phyloP scores from a whole-genome alignment of 2,113 vertebrate species.

The Crocuta crocuta region DNA sequence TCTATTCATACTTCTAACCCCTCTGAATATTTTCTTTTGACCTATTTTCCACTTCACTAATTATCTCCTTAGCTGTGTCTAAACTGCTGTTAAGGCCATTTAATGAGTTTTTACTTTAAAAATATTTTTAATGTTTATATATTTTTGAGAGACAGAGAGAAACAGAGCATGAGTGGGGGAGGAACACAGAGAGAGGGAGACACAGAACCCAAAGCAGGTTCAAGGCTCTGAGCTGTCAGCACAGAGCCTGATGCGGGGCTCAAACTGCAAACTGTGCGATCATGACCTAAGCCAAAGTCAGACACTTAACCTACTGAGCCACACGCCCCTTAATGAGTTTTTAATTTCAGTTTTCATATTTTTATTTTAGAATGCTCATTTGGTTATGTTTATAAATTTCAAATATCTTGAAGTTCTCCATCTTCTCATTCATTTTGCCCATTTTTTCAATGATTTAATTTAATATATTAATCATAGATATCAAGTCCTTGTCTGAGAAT shows the following conservation, averaged over 20 bases:
- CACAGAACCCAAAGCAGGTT: too few species aligned
- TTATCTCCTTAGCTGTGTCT: not conserved
- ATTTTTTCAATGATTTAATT: not conserved
- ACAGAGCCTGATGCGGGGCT: not conserved
- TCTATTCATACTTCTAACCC: not conserved
- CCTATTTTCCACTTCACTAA: constrained; percentile 28
- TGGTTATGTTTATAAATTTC: constrained; percentile 12
- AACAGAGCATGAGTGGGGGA: not conserved
- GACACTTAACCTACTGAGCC: not conserved
- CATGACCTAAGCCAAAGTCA: not conserved
- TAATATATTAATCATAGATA: not conserved
- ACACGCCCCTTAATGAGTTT: not conserved
- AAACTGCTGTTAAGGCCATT: too few species aligned
- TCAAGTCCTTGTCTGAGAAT: not conserved
- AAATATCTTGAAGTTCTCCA: not conserved
- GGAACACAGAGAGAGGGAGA: not conserved
- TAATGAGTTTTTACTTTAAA: not conserved
- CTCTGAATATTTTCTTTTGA: constrained; percentile 14
- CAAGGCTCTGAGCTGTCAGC: not conserved
- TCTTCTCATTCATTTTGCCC: not conserved
- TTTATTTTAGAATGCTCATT: constrained; percentile 17
- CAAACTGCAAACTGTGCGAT: not conserved
- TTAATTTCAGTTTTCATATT: not conserved
- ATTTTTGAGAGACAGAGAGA: not conserved
- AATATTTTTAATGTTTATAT: not conserved